A percentile compares a stretch with the other conserved stretches of the same genome.
phyloP scores from a whole-genome alignment of 2,888 invertebrate species.

The Xestia ashworthii region DNA sequence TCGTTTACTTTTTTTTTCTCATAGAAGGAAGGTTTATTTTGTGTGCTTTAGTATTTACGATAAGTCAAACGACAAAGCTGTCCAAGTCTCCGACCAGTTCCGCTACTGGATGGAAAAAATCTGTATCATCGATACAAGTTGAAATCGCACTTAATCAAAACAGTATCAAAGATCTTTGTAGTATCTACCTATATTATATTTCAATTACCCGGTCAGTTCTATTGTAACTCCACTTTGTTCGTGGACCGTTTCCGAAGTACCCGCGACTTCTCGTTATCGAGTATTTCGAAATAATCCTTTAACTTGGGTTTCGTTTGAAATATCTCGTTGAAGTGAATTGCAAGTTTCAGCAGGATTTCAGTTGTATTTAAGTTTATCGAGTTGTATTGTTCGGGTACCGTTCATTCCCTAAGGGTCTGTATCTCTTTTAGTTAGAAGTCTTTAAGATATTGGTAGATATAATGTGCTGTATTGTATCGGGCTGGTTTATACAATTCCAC shows the following conservation, averaged over 20 bases:
- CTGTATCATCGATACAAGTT: neutral
- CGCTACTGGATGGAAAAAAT: neutral
- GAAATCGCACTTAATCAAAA: neutral
- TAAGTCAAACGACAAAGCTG: neutral
- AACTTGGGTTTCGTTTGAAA: constrained; percentile 60
- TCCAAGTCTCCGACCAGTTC: neutral
- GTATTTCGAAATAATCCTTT: constrained; percentile 63
- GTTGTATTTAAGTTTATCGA: constrained; percentile 38
- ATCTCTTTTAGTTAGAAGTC: neutral
- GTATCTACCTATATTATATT: constrained; percentile 10
- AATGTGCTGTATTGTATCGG: neutral
- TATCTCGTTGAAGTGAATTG: constrained; percentile 48
- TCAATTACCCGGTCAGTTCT: constrained; percentile 36
- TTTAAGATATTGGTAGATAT: neutral
- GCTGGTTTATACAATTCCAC: neutral
- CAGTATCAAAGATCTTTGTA: neutral
- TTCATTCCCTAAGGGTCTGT: constrained; percentile 5
- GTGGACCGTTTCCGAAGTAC: constrained; percentile 40
- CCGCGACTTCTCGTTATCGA: constrained; percentile 52
- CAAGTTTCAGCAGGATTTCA: constrained; percentile 52
- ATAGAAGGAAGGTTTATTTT: no score
- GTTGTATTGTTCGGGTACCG: constrained; percentile 44
- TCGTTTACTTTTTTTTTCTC: no score
- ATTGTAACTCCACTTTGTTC: constrained; percentile 44
- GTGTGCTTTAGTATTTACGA: no score